Conservation (phyloP, 1,140 invertebrate species). For the Cyrtorhinus lividipennis region DNA sequence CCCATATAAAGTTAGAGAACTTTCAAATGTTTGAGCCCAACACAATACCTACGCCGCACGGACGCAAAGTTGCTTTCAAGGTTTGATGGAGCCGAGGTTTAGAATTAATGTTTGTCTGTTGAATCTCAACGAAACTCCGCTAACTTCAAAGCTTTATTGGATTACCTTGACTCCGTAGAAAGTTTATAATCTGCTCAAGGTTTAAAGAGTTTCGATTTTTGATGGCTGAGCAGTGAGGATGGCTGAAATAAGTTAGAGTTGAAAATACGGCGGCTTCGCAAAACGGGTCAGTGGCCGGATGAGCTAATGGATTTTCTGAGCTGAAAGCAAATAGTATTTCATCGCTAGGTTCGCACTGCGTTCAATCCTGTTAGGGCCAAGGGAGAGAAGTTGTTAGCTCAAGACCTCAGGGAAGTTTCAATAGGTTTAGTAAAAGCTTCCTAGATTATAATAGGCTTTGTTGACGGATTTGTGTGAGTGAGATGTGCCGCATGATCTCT, state of each 20-base stretch:
- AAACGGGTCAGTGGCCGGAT: neutral
- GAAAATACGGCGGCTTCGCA: neutral
- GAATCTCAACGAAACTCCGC: neutral
- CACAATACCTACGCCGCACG: no score
- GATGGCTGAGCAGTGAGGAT: neutral
- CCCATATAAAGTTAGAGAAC: no score
- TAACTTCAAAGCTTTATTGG: neutral
- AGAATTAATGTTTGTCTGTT: neutral
- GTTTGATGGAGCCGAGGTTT: neutral
- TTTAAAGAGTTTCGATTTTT: neutral
- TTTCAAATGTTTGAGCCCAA: no score
- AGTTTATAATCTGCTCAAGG: neutral
- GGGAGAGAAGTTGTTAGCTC: neutral
- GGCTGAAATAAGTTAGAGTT: neutral
- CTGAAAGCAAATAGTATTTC: neutral
- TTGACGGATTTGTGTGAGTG: neutral
- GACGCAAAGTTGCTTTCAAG: no score
- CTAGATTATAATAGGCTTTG: neutral
- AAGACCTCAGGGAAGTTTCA: neutral
- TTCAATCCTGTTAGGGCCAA: neutral
- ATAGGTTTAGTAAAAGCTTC: neutral
- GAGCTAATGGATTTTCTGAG: neutral
- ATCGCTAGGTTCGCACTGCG: neutral
- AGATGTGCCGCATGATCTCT: no score
- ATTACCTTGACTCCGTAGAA: neutral